Conservation (phyloP, 2,797 vertebrate species). For the Aplochiton taeniatus region DNA sequence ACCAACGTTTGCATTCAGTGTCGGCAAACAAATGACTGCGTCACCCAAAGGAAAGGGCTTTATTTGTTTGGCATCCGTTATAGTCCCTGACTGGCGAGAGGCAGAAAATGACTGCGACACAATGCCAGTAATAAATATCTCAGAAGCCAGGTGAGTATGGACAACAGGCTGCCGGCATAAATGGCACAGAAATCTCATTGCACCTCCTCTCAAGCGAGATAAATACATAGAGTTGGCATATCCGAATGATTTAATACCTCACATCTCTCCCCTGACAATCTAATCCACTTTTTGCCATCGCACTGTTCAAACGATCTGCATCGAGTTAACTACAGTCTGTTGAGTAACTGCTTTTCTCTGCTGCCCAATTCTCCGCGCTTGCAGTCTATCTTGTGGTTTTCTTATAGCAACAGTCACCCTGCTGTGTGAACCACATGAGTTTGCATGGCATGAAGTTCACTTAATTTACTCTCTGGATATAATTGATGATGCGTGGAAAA, state of each 20-base stretch:
- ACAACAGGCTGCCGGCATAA: slow-evolving; percentile 73
- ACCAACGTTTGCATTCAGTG: slow-evolving; percentile 37
- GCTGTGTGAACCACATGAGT: slow-evolving; percentile 5
- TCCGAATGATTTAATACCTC: slow-evolving; percentile 68
- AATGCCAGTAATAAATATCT: slow-evolving; percentile 75
- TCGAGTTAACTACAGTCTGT: slow-evolving; percentile 57
- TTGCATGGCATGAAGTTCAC: slow-evolving; percentile 10
- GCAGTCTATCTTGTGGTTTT: too few species aligned
- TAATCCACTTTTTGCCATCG: slow-evolving; percentile 65
- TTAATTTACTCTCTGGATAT: slow-evolving; percentile 11
- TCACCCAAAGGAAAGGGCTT: slow-evolving; percentile 55
- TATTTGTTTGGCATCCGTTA: slow-evolving; percentile 64
- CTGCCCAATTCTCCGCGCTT: neutral
- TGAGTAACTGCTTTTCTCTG: slow-evolving; percentile 48
- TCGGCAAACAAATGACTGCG: slow-evolving; percentile 66
- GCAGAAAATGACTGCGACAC: slow-evolving; percentile 68
- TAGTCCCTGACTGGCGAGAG: slow-evolving; percentile 50
- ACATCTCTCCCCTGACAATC: slow-evolving; percentile 62
- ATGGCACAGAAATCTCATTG: slow-evolving; percentile 65
- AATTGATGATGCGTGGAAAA: slow-evolving; percentile 1
- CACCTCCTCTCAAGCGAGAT: slow-evolving; percentile 61
- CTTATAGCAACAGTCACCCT: neutral
- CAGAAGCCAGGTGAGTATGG: slow-evolving; percentile 63
- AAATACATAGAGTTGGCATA: slow-evolving; percentile 64
- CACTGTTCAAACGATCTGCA: slow-evolving; percentile 65